A percentile compares a stretch with the other conserved stretches of the same genome.
phyloP scores from a whole-genome alignment of 2,888 invertebrate species.

The Chironomus riparius region DNA sequence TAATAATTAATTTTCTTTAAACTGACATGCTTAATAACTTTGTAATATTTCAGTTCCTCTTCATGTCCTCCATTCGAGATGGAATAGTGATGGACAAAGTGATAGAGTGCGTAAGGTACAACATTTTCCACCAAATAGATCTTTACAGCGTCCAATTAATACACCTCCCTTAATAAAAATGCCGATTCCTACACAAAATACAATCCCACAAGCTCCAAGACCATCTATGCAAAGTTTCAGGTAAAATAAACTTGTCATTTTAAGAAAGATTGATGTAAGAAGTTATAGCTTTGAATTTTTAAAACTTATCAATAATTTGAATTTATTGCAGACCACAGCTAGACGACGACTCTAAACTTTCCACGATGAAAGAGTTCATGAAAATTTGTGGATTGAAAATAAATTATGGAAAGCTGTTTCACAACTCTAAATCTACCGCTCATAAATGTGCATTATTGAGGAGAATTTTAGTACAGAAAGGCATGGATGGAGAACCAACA shows the following conservation, averaged over 20 bases:
- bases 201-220: neutral
- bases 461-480: conserved; percentile 18
- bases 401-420: conserved; percentile 5
- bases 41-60: conserved; percentile 1
- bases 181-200: neutral
- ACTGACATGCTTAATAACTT: neutral
- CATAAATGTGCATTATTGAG: conserved; percentile 8
- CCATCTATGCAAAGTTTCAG: neutral
- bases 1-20: neutral
- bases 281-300: too few species aligned
- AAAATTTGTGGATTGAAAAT: conserved; percentile 15
- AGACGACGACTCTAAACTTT: neutral
- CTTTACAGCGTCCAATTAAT: neutral
- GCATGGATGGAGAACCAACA: conserved; percentile 7
- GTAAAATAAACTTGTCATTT: neutral
- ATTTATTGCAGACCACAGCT: neutral
- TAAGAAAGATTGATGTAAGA: too few species aligned
- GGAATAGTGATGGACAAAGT: neutral
- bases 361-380: neutral
- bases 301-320: too few species aligned
- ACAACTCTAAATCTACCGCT: neutral
- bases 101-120: neutral
- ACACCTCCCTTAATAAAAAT: neutral
- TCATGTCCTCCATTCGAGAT: conserved; percentile 17
- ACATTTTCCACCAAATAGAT: neutral